Conservation (phyloP, 1,140 invertebrate genomes). For the Plutomurus gul region DNA sequence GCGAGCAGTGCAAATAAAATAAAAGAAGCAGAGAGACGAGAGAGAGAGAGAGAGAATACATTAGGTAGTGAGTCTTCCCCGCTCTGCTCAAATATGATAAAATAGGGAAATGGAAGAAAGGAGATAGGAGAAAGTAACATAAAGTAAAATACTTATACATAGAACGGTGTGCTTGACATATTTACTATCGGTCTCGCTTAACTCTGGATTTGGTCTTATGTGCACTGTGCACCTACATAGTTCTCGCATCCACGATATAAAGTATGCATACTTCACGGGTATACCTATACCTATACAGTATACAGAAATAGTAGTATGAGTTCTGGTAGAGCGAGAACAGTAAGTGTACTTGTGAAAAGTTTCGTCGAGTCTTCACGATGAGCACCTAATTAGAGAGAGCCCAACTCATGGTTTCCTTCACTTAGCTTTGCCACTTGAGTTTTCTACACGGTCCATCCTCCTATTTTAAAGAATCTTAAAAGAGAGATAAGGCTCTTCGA, state of each 20-base stretch:
- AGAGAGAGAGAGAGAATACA: not conserved
- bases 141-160: not conserved
- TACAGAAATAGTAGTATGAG: too few species aligned
- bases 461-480: conserved; percentile 12
- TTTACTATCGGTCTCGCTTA: not conserved
- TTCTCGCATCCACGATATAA: too few species aligned
- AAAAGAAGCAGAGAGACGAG: not conserved
- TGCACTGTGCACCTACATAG: not conserved
- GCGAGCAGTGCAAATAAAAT: not conserved
- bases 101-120: not conserved
- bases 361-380: conserved; percentile 9
- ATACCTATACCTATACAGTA: too few species aligned
- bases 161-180: not conserved
- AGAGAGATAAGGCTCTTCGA: not conserved
- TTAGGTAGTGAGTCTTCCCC: not conserved
- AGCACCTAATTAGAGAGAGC: conserved; percentile 10
- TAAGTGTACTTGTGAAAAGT: conserved; percentile 17
- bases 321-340: too few species aligned
- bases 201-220: not conserved
- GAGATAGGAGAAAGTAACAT: not conserved
- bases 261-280: too few species aligned
- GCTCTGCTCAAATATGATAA: not conserved
- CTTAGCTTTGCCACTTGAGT: conserved; percentile 21
- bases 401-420: conserved; percentile 15
- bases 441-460: not conserved